phyloP scores from a whole-genome alignment of 1,140 invertebrate species.

The Orius laevigatus region DNA sequence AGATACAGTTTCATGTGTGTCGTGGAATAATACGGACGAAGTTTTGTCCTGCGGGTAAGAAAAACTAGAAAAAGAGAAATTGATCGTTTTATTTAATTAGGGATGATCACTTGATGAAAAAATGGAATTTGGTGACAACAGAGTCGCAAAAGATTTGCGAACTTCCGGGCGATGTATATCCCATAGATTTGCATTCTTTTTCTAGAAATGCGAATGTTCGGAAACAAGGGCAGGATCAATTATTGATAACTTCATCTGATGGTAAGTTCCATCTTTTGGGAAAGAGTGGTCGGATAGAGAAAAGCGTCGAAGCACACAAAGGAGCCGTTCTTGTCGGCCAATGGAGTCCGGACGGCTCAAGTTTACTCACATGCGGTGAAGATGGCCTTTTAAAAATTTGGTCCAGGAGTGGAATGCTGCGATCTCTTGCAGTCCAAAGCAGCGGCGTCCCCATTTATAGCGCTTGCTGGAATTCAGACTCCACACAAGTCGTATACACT shows the following conservation, averaged over 20 bases:
- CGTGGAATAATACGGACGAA: slow-evolving; percentile 84
- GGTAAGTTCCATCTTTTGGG: slow-evolving; percentile 82
- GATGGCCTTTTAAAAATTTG: slow-evolving; percentile 94
- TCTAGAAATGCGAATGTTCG: slow-evolving; percentile 39
- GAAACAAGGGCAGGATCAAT: slow-evolving; percentile 62
- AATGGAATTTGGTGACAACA: slow-evolving; percentile 68
- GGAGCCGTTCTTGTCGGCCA: slow-evolving; percentile 68
- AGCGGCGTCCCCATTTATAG: slow-evolving; percentile 61
- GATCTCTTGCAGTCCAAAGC: slow-evolving; percentile 74
- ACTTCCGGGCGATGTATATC: slow-evolving; percentile 67
- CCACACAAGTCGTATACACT: slow-evolving; percentile 66
- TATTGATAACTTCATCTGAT: slow-evolving; percentile 79
- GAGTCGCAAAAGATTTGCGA: slow-evolving; percentile 60
- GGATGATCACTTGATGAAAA: slow-evolving; percentile 79
- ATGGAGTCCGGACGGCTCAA: slow-evolving; percentile 88
- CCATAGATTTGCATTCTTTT: slow-evolving; percentile 78
- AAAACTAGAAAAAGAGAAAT: not conserved
- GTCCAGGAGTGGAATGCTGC: slow-evolving; percentile 87
- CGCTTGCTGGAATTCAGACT: slow-evolving; percentile 76
- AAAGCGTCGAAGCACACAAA: slow-evolving; percentile 80
- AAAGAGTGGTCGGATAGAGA: slow-evolving; percentile 79
- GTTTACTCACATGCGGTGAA: slow-evolving; percentile 83
- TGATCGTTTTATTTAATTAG: slow-evolving; percentile 28
- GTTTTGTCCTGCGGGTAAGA: slow-evolving; percentile 71
- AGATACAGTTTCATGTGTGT: slow-evolving; percentile 66